A percentile compares a stretch with the other conserved stretches of the same genome.
phyloP scores from a whole-genome alignment of 2,888 invertebrate genomes.

The Tanypteryx hageni region DNA sequence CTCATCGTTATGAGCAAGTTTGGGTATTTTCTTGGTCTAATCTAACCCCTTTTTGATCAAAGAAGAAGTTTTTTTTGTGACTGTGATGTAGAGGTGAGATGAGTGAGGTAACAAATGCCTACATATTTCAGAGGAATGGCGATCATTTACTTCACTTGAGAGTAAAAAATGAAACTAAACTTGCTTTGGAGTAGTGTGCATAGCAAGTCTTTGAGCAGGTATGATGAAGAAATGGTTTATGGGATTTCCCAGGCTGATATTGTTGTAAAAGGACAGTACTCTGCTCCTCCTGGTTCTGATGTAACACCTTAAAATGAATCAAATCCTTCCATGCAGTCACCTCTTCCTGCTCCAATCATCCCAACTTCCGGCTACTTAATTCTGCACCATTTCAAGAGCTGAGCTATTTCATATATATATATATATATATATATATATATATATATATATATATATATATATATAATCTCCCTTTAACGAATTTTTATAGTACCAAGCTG shows the following conservation, averaged over 20 bases:
- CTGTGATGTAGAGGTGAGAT: not conserved
- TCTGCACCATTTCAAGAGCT: slow-evolving; percentile 60
- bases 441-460: slow-evolving; percentile 34
- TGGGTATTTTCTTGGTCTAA: slow-evolving; percentile 1
- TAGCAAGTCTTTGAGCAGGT: not conserved
- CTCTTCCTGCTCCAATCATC: slow-evolving; percentile 45
- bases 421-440: slow-evolving; percentile 29
- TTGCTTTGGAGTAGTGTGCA: slow-evolving; percentile 11
- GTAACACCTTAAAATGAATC: slow-evolving; percentile 18
- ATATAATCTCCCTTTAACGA: slow-evolving; percentile 49
- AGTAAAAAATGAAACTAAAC: not conserved
- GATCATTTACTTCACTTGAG: not conserved
- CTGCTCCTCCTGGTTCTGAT: slow-evolving; percentile 29
- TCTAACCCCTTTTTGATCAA: not conserved
- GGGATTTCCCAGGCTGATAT: slow-evolving; percentile 23
- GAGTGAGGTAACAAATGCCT: not conserved
- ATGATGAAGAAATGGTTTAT: slow-evolving; percentile 25
- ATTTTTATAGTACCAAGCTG: slow-evolving; percentile 61
- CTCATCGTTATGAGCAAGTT: not conserved
- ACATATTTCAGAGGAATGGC: not conserved
- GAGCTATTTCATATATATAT: slow-evolving; percentile 52
- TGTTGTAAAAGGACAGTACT: slow-evolving; percentile 30
- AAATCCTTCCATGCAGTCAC: slow-evolving; percentile 19
- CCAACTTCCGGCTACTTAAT: slow-evolving; percentile 47
- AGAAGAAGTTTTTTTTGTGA: not conserved